Conservation (phyloP, 1,140 invertebrate genomes). For the Philotrypesis tridentata region DNA sequence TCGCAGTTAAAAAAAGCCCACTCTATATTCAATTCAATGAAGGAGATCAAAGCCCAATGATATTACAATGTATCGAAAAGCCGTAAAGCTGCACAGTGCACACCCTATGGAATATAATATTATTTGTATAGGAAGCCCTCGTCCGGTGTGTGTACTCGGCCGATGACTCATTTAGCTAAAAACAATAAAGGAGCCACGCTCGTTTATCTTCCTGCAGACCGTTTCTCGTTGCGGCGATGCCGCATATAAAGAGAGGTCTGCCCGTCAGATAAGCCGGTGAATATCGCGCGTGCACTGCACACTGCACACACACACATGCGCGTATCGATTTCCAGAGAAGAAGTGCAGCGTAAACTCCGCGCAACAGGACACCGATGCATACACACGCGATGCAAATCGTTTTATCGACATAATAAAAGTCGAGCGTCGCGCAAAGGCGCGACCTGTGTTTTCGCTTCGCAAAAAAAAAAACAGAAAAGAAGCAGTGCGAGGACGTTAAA, state of each 20-base stretch:
- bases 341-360: neutral
- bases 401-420: neutral
- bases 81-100: neutral
- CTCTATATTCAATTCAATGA: too few relatives aligned
- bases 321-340: conserved; percentile 23
- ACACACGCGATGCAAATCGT: conserved; percentile 36
- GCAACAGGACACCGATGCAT: neutral
- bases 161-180: conserved; percentile 15
- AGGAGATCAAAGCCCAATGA: too few relatives aligned
- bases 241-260: too few relatives aligned
- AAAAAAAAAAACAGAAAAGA: too few relatives aligned
- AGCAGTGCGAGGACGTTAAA: too few relatives aligned
- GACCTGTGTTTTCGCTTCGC: conserved; percentile 2
- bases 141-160: too few relatives aligned
- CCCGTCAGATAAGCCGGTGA: neutral
- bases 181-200: conserved; percentile 8
- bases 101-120: neutral
- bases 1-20: neutral
- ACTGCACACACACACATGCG: too few relatives aligned
- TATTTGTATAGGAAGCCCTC: neutral
- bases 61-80: neutral
- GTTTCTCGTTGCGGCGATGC: neutral
- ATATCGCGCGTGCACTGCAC: neutral
- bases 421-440: neutral
- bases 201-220: too few relatives aligned